Evolutionary conservation across 2,113 vertebrate species (phyloP), one percentile per base, ranked within the genome.

Genomic region (Calyptommatus sinebrachiatus): DNA sequence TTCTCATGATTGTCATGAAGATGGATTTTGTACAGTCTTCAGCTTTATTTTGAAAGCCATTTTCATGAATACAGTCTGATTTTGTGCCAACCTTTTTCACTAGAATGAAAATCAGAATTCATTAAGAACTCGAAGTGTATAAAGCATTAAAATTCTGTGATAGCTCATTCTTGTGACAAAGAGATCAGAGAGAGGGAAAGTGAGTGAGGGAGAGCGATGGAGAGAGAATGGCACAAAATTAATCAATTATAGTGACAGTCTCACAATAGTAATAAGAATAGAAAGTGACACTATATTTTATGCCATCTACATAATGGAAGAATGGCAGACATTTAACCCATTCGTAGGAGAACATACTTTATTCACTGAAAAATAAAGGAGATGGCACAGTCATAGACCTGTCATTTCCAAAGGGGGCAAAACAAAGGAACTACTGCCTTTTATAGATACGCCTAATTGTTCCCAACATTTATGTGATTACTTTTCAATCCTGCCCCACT

Each of bases 61-160:
- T 93, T 85, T 91, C 86, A 92, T 84, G 89, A 89, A 83, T 92
- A 90, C 71, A 77, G 86, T 85, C 90, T 93, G 89, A 90, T 89
- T 92, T 89, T 87, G 78, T 90, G 91, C 89, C 89, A 92, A 91
- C 78, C 85, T 89, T 89, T 90, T 89, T 89, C 85, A 90, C 71
- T 83, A 88, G 78, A 90, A 91, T 87, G 31, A 87, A 81, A 88
- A 90, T 89, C 68, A 80, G 87, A 88, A 90, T 85, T 87, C 31
- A 87, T 88, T 89, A 87, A 79, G 71, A 87, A 87, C 91, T 88
- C 85, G 84, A 90, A 91, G 84, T 87, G 85, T 86, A 90, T 62
- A 83, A 86, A 88, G 82, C 87, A 88, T 93, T 89, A 87, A 87
- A 89, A 90, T 91, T 89, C 87, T 83, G 78, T 77, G 85, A 90